Conservation (phyloP, 2,797 vertebrate genomes). For the Urosaurus nigricauda region DNA sequence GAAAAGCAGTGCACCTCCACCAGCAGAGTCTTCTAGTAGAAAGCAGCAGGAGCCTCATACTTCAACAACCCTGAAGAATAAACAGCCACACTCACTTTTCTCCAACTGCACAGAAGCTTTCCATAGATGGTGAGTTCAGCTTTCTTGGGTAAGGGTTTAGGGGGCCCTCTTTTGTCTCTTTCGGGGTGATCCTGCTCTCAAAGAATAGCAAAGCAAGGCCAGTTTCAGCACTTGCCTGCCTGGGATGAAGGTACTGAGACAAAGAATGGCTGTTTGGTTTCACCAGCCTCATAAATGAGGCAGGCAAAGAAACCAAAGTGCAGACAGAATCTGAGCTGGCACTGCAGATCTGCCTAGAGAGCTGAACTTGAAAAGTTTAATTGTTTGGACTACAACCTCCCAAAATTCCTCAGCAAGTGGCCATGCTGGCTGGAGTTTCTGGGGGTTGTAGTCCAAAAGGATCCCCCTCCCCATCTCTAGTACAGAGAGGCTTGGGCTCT, state of each 20-base stretch:
- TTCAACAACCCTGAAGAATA: conserved; percentile 41
- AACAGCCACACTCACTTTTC: conserved; percentile 47
- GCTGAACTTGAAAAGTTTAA: too few species aligned
- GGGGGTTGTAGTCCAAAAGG: too few species aligned
- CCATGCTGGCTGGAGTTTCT: too few species aligned
- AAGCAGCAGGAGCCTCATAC: conserved; percentile 42
- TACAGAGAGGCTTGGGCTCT: neutral
- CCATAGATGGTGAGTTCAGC: conserved; percentile 73
- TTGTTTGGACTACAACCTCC: too few species aligned
- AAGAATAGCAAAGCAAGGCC: neutral
- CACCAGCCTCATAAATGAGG: neutral
- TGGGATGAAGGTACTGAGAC: neutral
- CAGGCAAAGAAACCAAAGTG: conserved; percentile 1
- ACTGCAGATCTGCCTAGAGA: neutral
- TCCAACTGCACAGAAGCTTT: conserved; percentile 48
- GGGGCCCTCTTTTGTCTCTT: conserved; percentile 40
- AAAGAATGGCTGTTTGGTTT: neutral
- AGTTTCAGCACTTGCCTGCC: neutral
- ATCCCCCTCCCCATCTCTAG: too few species aligned
- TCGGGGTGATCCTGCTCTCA: neutral
- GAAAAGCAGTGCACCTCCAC: conserved; percentile 47
- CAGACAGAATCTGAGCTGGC: neutral
- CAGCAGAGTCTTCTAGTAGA: conserved; percentile 46
- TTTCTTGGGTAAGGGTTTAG: conserved; percentile 21
- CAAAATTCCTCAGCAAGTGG: too few species aligned